These are phyloP conservation scores for Leptobrachium ailaonicum DNA, from an alignment of 2,113 vertebrate genomes.

Conservation along the genomic window DNA sequence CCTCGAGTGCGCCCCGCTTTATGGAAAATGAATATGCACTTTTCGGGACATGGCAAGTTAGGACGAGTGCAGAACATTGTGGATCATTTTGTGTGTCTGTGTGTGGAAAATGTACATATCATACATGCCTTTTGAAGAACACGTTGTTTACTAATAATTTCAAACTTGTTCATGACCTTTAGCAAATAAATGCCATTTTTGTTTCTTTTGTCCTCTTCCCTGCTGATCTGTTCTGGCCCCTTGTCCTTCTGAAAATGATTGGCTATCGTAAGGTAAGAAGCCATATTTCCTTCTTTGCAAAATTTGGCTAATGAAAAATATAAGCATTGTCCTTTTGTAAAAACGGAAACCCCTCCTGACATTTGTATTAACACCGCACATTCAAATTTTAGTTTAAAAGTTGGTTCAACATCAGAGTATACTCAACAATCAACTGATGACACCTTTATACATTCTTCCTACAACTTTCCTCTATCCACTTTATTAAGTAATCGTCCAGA, in stretches of 20 bases:
- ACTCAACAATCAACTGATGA: slow-evolving; percentile 57
- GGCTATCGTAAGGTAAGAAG: slow-evolving; percentile 99
- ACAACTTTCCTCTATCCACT: slow-evolving; percentile 53
- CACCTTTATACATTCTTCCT: slow-evolving; percentile 49
- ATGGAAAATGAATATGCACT: too few species aligned
- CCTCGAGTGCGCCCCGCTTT: too few species aligned
- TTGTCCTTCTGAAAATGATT: slow-evolving; percentile 71
- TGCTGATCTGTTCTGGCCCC: slow-evolving; percentile 54
- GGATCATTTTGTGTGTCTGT: too few species aligned
- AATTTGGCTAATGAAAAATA: slow-evolving; percentile 56
- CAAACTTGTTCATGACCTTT: slow-evolving; percentile 54
- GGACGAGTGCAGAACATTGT: too few species aligned
- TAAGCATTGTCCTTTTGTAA: slow-evolving; percentile 54
- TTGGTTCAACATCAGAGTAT: slow-evolving; percentile 49
- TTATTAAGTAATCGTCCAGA: slow-evolving; percentile 58
- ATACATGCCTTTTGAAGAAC: too few species aligned
- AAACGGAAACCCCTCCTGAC: slow-evolving; percentile 57
- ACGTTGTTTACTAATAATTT: too few species aligned
- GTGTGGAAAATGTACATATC: too few species aligned
- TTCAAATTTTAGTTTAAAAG: slow-evolving; percentile 51
- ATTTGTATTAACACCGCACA: slow-evolving; percentile 58
- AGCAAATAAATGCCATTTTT: slow-evolving; percentile 93
- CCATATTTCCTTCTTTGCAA: slow-evolving; percentile 75
- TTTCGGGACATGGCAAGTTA: too few species aligned
- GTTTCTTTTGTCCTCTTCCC: slow-evolving; percentile 61